These are phyloP conservation scores for Brachyptera risi DNA, from an alignment of 2,888 invertebrate genomes.

Conservation along the genomic window DNA sequence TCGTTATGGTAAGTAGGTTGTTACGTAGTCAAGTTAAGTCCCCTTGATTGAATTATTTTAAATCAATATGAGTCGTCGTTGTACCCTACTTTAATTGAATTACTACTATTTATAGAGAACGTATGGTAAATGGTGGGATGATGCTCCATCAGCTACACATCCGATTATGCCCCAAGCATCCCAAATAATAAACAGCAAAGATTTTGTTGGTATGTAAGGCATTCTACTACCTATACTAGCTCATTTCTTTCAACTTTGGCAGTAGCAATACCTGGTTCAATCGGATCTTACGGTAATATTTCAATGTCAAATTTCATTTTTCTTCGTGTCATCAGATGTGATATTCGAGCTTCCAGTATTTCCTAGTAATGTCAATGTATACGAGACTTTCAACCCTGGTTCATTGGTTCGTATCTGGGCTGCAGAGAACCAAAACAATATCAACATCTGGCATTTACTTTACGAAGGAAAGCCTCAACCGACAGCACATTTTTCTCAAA, in stretches of 20 bases:
- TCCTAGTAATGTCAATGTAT: slow-evolving; percentile 67
- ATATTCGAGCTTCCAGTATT: slow-evolving; percentile 63
- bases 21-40: slow-evolving; percentile 6
- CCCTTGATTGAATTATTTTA: neutral
- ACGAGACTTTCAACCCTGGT: slow-evolving; percentile 84
- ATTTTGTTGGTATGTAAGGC: slow-evolving; percentile 66
- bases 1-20: slow-evolving; percentile 69
- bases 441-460: slow-evolving; percentile 62
- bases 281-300: neutral
- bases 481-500: slow-evolving; percentile 59
- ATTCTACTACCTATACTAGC: neutral
- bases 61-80: neutral
- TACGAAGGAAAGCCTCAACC: slow-evolving; percentile 70
- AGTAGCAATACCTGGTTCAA: neutral
- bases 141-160: slow-evolving; percentile 64
- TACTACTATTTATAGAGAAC: slow-evolving; percentile 58
- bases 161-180: slow-evolving; percentile 70
- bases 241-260: neutral
- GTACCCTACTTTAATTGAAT: too few relatives aligned
- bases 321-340: slow-evolving; percentile 49
- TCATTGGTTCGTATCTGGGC: slow-evolving; percentile 80
- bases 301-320: neutral
- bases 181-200: slow-evolving; percentile 63
- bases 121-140: slow-evolving; percentile 81
- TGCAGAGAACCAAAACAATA: slow-evolving; percentile 40